Evolutionary conservation across 2,113 vertebrate species (phyloP).

Genomic region (Syrrhaptes paradoxus): DNA sequence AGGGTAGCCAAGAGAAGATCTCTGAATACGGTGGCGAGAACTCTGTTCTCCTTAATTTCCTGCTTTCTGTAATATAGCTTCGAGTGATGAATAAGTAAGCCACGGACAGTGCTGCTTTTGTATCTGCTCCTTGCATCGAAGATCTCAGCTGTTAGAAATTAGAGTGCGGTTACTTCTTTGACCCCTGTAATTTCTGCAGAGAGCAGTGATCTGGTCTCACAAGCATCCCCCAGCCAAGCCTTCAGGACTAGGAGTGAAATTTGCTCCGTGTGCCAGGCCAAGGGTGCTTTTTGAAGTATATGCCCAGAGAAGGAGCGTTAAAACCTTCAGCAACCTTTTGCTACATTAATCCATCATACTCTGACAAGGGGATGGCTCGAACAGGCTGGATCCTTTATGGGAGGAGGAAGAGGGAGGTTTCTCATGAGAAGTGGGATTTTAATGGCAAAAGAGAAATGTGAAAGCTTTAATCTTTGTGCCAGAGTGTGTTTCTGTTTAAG

Average conservation of each 20-base stretch:
- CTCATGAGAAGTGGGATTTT: neutral
- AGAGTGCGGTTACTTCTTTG: slow-evolving; percentile 27
- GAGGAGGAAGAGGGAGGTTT: neutral
- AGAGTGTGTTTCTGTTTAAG: neutral
- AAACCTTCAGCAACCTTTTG: slow-evolving; percentile 9
- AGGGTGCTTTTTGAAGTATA: slow-evolving; percentile 7
- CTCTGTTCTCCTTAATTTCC: slow-evolving; percentile 15
- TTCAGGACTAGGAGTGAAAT: slow-evolving; percentile 5
- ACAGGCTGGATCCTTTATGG: neutral
- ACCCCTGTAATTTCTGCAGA: slow-evolving; percentile 25
- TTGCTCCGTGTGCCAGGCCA: neutral
- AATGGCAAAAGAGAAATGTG: neutral
- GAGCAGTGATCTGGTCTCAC: slow-evolving; percentile 14
- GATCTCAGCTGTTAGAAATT: slow-evolving; percentile 63
- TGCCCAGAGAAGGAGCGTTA: neutral
- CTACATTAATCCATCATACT: neutral
- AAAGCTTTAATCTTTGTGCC: neutral
- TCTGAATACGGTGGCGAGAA: neutral
- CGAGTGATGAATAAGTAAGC: neutral
- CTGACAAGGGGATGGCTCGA: neutral
- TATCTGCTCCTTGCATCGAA: neutral
- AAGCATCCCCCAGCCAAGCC: slow-evolving; percentile 9
- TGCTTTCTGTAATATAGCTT: neutral
- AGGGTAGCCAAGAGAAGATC: neutral
- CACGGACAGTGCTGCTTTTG: slow-evolving; percentile 51